Evolutionary conservation across 2,888 invertebrate species (phyloP), one percentile per base, ranked within the genome.

Genomic region (Norana najaformis): DNA sequence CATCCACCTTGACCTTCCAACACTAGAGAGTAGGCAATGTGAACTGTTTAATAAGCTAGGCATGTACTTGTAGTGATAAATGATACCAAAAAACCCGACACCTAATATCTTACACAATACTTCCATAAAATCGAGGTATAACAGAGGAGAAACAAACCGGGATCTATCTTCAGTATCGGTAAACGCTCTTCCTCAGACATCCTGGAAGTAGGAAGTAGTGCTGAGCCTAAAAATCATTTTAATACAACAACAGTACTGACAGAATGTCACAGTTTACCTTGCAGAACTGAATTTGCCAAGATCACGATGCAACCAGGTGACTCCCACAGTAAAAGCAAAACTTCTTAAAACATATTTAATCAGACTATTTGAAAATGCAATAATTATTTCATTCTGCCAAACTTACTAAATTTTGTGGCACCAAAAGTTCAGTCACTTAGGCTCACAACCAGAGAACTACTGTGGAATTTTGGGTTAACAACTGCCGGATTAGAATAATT

Each of bases 131-230:
- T 20, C 20, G 20, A 20, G 47, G 13, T 47, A 47, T 18, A 47
- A 47, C 47, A 69, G 69, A 69, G 69, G 35, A 85, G 35, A 14
- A 36, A 85, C 85, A 36, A 85, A 85, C 85, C 85, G 18, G 85
- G 36, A 3, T 85, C 85, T 0, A 85, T 85, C 37, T 85, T 85
- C 85, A 85, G 85, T 37, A 85, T 85, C 20, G 85, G 85, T 23
- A 85, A 23, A 35, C 37, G 85, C 20, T 85, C 85, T 36, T 85
- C 85, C 37, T 85, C 85, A 20, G 85, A 85, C 85, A 85, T 85
- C 16, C 37, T 85, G 34, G n/a, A 69, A 69, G 69, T 69, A 69
- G 34, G n/a, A 69, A 69, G 69, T 69, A 69, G n/a, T 69, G 30
- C 69, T 69, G 30, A n/a, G 69, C 69, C 69, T 69, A 69, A 69